Evolutionary conservation across 1,140 invertebrate species (phyloP), one percentile per base, ranked within the genome.

Genomic region (Hermatobates lingyangjiaoensis): DNA sequence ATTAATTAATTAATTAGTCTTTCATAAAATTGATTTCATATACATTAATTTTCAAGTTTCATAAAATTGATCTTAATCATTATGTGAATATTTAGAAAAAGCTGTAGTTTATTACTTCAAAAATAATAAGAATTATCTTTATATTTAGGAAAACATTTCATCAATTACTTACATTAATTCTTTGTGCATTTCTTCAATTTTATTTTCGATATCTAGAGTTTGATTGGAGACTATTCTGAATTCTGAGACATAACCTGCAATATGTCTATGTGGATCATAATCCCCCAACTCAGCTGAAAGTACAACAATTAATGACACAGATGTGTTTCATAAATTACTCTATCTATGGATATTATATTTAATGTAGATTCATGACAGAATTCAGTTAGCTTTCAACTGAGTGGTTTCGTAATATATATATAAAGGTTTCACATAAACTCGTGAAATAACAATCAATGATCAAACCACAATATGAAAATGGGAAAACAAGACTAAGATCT

Each of bases 181-280:
- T 64, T 90, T 82, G 65, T 91, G 94, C 54, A 92, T 74, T 62
- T 95, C 87, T 26, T 84, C 78, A 56, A 96, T 90, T 56, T 79
- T 76, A 21, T 77, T 71, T 68, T 97, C 93, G 57, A 97, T 70
- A 61, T 92, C 87, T 30, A 87, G 79, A 27, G 87, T 88, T 68
- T 97, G 92, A 68, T 91, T 88, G 20, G 89, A 79, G 51, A 96
- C 72, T 65, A 99, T 87, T 48, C 90, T 79, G 71, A 98, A 98
- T 74, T 98, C 93, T 1, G 92, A 96, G 26, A 97, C 83, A 64
- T 95, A 95, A 21, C 88, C 89, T 12, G 81, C 76, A 2, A 81
- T 81, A 66, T 98, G 94, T 24, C 86, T 71, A 51, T 85, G 70
- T 23, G 80, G 77, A 68, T 98, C 93, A 68, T 89, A 98, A 71